A percentile compares a stretch with the other conserved stretches of the same genome.
Evolutionary conservation across 2,888 invertebrate genomes (phyloP).

Genomic region (Orchesellides sinensis): DNA sequence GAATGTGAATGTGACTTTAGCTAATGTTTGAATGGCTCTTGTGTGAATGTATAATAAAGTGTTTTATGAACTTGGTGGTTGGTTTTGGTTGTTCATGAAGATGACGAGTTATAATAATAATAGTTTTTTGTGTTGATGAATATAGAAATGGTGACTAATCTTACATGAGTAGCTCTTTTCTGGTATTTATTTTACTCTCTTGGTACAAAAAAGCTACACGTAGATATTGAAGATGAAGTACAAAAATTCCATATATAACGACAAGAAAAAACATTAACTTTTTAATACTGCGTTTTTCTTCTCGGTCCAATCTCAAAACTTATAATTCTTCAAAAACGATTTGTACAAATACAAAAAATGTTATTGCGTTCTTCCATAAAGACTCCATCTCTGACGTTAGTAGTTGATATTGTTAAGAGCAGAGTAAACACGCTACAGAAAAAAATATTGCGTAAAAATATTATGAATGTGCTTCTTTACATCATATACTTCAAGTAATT

Average conservation of each 20-base stretch:
- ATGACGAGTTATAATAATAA: slow-evolving; percentile 6
- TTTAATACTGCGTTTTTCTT: too few species aligned
- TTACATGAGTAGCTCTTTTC: slow-evolving; percentile 9
- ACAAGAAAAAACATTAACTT: not conserved
- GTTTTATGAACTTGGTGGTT: slow-evolving; percentile 27
- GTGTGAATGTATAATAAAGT: slow-evolving; percentile 37
- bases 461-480: not conserved
- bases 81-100: not conserved
- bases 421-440: not conserved
- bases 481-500: not conserved
- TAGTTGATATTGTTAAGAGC: not conserved
- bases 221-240: too few species aligned
- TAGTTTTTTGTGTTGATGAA: slow-evolving; percentile 4
- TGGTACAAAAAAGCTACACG: too few species aligned
- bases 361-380: not conserved
- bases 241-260: slow-evolving; percentile 8
- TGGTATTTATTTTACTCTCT: slow-evolving; percentile 29
- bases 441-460: not conserved
- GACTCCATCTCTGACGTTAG: not conserved
- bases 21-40: slow-evolving; percentile 17
- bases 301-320: not conserved
- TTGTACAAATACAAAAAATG: not conserved
- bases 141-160: slow-evolving; percentile 38
- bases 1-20: not conserved
- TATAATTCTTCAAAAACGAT: not conserved